Base-by-base conservation (phyloP, 2,888 invertebrate genomes). In the Fragum sueziense region DNA sequence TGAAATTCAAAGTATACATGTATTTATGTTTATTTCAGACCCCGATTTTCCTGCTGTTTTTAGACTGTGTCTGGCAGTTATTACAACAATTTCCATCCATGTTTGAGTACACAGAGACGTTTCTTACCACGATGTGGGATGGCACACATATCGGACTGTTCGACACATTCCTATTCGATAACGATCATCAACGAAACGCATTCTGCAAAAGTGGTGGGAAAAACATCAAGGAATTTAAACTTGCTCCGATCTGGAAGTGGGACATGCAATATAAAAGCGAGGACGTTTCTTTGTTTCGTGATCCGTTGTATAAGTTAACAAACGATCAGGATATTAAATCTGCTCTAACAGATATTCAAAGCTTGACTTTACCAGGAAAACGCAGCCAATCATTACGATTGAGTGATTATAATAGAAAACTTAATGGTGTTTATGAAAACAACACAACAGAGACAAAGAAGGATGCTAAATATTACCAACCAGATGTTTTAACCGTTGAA, bases 1-100 rank as follows among this genome's bases (percentile, higher is more conserved):
- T n/a, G n/a, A n/a, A n/a, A n/a, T n/a, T n/a, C n/a, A n/a, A n/a
- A n/a, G n/a, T n/a, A n/a, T n/a, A n/a, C n/a, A n/a, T n/a, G n/a
- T n/a, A n/a, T n/a, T 47, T 47, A 2, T 47, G 7, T 47, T 47
- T 14, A 20, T 14, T 47, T 47, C 95, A 96, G 93, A 96, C 97
- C 68, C 98, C 98, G 0, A 94, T 98, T 69, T 97, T 98, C 93
- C 95, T 98, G 65, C 94, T 99, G 68, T 98, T 97, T 94, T 95
- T 99, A 88, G 99, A 99, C 93, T 97, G 97, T 93, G 96, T 96
- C 73, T 98, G 97, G 97, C 99, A 99, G 94, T 94, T 99, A 70
- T 93, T 96, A 87, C 96, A 96, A 88, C 98, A 98, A 94, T 97
- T 96, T 93, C 98, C 98, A 0, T 95, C 96, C 0, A 95, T 96